Conservation (phyloP, 2,888 invertebrate genomes). For the Pyrgus malvae region DNA sequence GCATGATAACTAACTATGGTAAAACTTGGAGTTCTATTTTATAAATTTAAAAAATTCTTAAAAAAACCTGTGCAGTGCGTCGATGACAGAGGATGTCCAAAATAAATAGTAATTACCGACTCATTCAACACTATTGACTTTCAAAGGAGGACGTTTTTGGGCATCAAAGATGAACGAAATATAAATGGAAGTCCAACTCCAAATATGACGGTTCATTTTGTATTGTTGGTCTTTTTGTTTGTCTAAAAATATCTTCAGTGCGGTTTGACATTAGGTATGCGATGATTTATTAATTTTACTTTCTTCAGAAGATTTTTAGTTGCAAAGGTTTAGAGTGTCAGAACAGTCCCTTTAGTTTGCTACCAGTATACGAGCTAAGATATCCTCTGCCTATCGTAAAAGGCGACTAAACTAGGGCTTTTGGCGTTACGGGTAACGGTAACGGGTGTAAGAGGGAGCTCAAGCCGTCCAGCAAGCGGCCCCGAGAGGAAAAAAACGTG, state of each 20-base stretch:
- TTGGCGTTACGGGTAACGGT: too few species aligned
- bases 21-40: slow-evolving; percentile 13
- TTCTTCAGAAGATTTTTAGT: too few species aligned
- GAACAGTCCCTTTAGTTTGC: too few species aligned
- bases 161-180: slow-evolving; percentile 22
- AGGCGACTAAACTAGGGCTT: too few species aligned
- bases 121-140: slow-evolving; percentile 33
- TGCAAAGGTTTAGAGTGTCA: too few species aligned
- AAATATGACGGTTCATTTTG: slow-evolving; percentile 12
- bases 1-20: not conserved
- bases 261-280: too few species aligned
- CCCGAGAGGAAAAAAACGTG: too few species aligned
- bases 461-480: too few species aligned
- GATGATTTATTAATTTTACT: too few species aligned
- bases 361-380: too few species aligned
- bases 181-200: slow-evolving; percentile 13
- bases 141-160: slow-evolving; percentile 17
- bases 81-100: slow-evolving; percentile 31
- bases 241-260: not conserved
- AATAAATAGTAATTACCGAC: slow-evolving; percentile 35
- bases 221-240: slow-evolving; percentile 10
- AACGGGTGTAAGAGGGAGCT: too few species aligned
- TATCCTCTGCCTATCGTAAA: too few species aligned
- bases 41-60: slow-evolving; percentile 5
- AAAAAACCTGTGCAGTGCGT: slow-evolving; percentile 23